A percentile compares a stretch with the other conserved stretches of the same genome.
phyloP scores from a whole-genome alignment of 2,797 vertebrate genomes.

The Parauchenoglanis ngamensis region DNA sequence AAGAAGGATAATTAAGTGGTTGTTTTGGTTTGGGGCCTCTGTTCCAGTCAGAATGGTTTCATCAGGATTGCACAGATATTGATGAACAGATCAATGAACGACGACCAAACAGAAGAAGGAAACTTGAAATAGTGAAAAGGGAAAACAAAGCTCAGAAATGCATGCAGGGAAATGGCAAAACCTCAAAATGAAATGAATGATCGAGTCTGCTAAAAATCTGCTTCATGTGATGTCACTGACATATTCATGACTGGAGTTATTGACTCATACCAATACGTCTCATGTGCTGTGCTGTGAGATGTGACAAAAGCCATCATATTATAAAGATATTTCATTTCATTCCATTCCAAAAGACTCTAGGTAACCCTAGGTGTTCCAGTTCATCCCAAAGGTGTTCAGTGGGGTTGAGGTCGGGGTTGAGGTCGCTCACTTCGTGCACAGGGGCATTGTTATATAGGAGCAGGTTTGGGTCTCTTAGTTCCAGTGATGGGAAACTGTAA shows the following conservation, averaged over 20 bases:
- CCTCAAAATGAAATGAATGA: neutral
- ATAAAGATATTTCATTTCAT: neutral
- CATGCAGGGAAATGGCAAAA: neutral
- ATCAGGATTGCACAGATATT: neutral
- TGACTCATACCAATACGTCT: no score
- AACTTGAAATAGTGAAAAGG: neutral
- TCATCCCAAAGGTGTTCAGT: neutral
- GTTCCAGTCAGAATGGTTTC: neutral
- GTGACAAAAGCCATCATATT: neutral
- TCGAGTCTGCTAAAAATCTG: neutral
- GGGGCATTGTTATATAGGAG: no score
- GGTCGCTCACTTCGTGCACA: no score
- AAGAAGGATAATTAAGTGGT: neutral
- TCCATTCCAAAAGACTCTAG: neutral
- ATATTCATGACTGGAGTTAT: neutral
- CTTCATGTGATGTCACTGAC: neutral
- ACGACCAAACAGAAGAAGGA: neutral
- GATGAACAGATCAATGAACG: neutral
- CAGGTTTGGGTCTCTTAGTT: neutral
- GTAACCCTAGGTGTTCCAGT: no score
- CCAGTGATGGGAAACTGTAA: neutral
- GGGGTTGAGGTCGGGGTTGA: no score
- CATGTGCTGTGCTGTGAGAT: neutral
- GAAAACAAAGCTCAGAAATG: neutral
- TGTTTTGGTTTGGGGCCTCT: neutral